Evolutionary conservation across 2,888 invertebrate species (phyloP).

Genomic region (Harpalus rufipes): DNA sequence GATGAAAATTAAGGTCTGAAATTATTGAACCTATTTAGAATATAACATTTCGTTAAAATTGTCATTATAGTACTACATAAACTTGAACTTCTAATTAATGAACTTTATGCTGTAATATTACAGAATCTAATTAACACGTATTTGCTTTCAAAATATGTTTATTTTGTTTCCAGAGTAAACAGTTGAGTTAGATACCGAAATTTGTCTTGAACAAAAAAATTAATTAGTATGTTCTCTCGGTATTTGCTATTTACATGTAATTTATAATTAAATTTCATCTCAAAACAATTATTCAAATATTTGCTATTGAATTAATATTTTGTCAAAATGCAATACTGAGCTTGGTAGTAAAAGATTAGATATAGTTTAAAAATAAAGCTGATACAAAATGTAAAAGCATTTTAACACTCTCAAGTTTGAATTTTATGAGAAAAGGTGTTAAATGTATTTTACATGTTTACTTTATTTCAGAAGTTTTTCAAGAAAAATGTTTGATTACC

Average conservation of each 20-base stretch:
- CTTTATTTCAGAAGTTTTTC: not conserved
- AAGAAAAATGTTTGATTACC: not conserved
- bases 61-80: not conserved
- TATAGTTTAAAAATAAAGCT: constrained; percentile 7
- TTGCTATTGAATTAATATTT: not conserved
- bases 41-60: too few relatives aligned
- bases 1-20: too few relatives aligned
- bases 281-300: constrained; percentile 25
- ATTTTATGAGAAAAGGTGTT: constrained; percentile 3
- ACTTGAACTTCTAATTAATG: constrained; percentile 12
- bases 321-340: not conserved
- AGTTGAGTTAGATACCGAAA: not conserved
- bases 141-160: constrained; percentile 41
- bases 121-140: constrained; percentile 31
- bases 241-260: constrained; percentile 20
- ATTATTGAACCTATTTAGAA: too few relatives aligned
- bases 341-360: not conserved
- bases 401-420: not conserved
- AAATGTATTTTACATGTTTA: not conserved
- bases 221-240: constrained; percentile 22
- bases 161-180: constrained; percentile 21
- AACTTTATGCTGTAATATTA: not conserved
- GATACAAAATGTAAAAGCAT: not conserved
- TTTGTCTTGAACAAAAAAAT: constrained; percentile 38
- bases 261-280: not conserved